Base-by-base conservation (phyloP, 1,140 invertebrate genomes). In the Pachypeltis micranthus region DNA sequence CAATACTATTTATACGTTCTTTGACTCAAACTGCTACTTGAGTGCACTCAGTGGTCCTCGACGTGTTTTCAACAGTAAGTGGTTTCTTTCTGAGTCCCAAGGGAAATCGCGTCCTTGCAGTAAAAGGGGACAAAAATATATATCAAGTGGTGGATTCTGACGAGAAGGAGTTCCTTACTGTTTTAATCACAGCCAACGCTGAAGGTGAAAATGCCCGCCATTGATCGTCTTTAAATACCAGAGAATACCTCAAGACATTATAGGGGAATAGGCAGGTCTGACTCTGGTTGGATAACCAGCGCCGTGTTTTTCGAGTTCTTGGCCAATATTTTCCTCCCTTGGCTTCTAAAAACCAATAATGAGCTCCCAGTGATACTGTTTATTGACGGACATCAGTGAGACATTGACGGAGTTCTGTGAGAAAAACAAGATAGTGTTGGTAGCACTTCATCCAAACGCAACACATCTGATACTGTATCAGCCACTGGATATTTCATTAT, bases 381-480 rank as follows among this genome's bases (percentile, higher is more conserved):
- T 23, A 23, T 54, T 7, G 47, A 54, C 21, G 23, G 73, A n/a
- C 74, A 77, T 62, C 62, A 55, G 31, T 72, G 70, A 23, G 72
- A 77, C 61, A 23, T 74, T 31, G 24, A 72, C 68, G 25, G 64
- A 73, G 19, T 74, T 76, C 65, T 78, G 76, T 62, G 56, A 34
- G 1, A 67, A 71, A 60, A 74, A 76, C 57, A 59, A 61, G 25
- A 77, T 78, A n/a, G 63, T 72, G 19, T 62, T 77, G 24, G 61
- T 76, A 7, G 69, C 71, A 12, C 63, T 78, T 1, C 70, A 69
- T 31, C 74, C 74, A 14, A 77, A 77, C 67, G 67, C 72, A 4
- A 77, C 73, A 4, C 74, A 76, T 63, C 69, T 77, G 16, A 56
- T 75, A 1, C n/a, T n/a, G n/a, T n/a, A n/a, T n/a, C 75, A 77